Percentiles rank a stretch among this genome's conserved stretches.
These are phyloP conservation scores for Onthophagus sagittarius DNA, from an alignment of 2,888 invertebrate species.

Conservation along the genomic window DNA sequence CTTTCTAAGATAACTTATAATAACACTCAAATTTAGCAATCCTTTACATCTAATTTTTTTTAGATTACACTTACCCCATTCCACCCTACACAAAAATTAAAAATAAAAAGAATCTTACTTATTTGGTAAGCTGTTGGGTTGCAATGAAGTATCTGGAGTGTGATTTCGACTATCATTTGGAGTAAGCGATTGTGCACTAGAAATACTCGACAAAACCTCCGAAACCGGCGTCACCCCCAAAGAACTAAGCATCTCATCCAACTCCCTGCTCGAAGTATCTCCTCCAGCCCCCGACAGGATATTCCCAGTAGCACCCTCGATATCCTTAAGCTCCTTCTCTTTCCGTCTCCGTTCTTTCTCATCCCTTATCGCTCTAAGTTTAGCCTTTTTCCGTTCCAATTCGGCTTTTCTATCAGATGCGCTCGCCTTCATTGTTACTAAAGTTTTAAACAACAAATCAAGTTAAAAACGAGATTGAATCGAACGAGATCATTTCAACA, in stretches of 20 bases:
- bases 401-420: conserved; percentile 92
- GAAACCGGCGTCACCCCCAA: conserved; percentile 85
- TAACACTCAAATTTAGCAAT: too few species aligned
- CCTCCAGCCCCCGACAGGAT: conserved; percentile 48
- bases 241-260: conserved; percentile 84
- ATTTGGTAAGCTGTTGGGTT: conserved; percentile 59
- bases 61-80: background rate
- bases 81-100: background rate
- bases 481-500: background rate
- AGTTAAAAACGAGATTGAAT: too few species aligned
- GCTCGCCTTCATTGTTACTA: conserved; percentile 30
- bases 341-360: conserved; percentile 82
- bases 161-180: conserved; percentile 75
- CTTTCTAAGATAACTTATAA: too few species aligned
- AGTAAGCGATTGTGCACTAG: conserved; percentile 75
- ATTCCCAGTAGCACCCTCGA: conserved; percentile 63
- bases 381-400: conserved; percentile 87
- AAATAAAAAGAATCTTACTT: conserved; percentile 38
- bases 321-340: conserved; percentile 86
- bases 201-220: conserved; percentile 78
- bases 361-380: conserved; percentile 82
- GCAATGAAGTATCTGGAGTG: conserved; percentile 77
- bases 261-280: conserved; percentile 56
- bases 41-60: too few species aligned
- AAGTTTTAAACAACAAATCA: conserved; percentile 1